Conservation (phyloP, 2,888 invertebrate genomes). For the Erannis defoliaria region DNA sequence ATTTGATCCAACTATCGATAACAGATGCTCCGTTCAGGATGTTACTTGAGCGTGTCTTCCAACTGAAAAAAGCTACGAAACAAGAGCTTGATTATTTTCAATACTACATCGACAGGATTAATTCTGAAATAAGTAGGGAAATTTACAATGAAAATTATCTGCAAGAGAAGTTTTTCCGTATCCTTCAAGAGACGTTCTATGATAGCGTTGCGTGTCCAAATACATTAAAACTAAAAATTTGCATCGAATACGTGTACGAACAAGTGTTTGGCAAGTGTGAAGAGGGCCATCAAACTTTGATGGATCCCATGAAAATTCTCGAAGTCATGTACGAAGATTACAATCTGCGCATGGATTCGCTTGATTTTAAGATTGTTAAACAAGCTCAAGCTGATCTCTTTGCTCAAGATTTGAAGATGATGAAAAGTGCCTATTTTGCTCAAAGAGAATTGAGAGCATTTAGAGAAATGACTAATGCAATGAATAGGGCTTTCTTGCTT, state of each 20-base stretch:
- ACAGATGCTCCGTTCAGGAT: conserved; percentile 68
- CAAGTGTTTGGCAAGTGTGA: conserved; percentile 80
- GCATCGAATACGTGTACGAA: conserved; percentile 81
- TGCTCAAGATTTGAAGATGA: conserved; percentile 76
- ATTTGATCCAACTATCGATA: conserved; percentile 74
- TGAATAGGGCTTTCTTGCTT: conserved; percentile 78
- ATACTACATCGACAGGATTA: conserved; percentile 74
- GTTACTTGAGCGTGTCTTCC: conserved; percentile 69
- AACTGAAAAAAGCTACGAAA: conserved; percentile 67
- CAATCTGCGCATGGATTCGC: conserved; percentile 73
- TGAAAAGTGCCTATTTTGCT: conserved; percentile 75
- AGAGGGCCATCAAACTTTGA: conserved; percentile 76
- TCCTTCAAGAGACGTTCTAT: conserved; percentile 74
- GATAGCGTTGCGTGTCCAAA: conserved; percentile 75
- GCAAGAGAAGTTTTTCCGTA: conserved; percentile 76
- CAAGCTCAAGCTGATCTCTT: conserved; percentile 77
- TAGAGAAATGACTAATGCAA: conserved; percentile 77
- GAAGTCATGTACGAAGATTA: conserved; percentile 81
- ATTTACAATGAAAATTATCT: conserved; percentile 71
- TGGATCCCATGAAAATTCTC: conserved; percentile 80
- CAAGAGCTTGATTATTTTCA: conserved; percentile 78
- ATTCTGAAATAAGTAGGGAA: conserved; percentile 71
- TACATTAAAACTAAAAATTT: conserved; percentile 77
- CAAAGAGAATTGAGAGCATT: conserved; percentile 76
- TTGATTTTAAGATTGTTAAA: conserved; percentile 78